phyloP scores from a whole-genome alignment of 2,113 vertebrate species.

The Microtus richardsoni region DNA sequence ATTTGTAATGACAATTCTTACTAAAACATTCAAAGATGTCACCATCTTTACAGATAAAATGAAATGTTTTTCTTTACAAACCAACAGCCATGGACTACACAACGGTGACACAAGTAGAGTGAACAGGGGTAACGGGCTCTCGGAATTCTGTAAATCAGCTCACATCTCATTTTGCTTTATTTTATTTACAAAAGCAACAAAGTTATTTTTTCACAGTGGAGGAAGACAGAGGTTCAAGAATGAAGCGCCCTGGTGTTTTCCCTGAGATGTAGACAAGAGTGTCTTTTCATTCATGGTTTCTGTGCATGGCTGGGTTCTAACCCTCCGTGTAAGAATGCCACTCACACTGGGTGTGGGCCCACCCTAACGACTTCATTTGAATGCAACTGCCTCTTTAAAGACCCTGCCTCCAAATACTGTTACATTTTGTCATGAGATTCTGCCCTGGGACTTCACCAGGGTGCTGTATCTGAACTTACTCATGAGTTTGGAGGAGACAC shows the following conservation, averaged over 20 bases:
- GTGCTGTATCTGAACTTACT: not conserved
- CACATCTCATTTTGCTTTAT: not conserved
- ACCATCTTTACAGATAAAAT: constrained; percentile 51
- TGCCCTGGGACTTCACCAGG: not conserved
- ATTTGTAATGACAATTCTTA: constrained; percentile 31
- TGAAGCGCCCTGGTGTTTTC: too few species aligned
- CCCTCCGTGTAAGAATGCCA: not conserved
- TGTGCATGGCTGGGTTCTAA: not conserved
- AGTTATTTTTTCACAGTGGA: not conserved
- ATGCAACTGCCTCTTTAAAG: not conserved
- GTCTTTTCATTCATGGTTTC: not conserved
- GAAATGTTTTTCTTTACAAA: constrained; percentile 1
- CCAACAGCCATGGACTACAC: not conserved
- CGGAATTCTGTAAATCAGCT: not conserved
- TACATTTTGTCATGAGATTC: not conserved
- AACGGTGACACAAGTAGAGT: not conserved
- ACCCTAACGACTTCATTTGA: not conserved
- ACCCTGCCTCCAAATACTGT: not conserved
- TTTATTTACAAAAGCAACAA: not conserved
- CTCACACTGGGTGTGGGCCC: not conserved
- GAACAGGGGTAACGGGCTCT: not conserved
- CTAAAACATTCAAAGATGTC: constrained; percentile 2
- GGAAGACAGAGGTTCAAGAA: too few species aligned
- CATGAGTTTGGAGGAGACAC: not conserved
- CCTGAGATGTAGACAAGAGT: not conserved